These are phyloP conservation scores for Resseliella maxima DNA, from an alignment of 2,888 invertebrate genomes.

Conservation along the genomic window DNA sequence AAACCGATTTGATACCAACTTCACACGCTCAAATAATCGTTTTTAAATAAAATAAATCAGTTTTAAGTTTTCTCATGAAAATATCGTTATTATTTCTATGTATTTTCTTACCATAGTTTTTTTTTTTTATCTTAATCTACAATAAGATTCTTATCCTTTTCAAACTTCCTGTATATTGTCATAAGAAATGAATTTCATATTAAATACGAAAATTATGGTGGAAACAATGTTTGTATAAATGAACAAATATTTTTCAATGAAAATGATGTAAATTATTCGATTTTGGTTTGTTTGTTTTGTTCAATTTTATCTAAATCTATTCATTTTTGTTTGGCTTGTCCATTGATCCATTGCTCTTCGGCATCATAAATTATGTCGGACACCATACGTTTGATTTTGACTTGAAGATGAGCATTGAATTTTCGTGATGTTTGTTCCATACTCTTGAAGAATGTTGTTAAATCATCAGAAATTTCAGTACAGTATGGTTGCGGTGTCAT, in stretches of 20 bases:
- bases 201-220: no score
- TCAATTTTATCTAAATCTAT: no score
- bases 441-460: background rate
- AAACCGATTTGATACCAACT: background rate
- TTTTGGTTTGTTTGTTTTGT: no score
- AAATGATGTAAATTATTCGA: no score
- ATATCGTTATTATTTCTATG: no score
- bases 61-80: background rate
- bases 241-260: no score
- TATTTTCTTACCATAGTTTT: no score
- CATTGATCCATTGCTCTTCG: conserved; percentile 5
- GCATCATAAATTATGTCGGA: background rate
- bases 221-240: no score
- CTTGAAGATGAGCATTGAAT: background rate
- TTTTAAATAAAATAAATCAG: background rate
- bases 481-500: background rate
- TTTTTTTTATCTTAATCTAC: no score
- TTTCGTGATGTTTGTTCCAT: conserved; percentile 21
- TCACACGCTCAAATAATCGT: background rate
- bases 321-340: background rate
- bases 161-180: no score
- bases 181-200: no score
- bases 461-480: background rate
- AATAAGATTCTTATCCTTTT: no score
- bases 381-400: background rate